Evolutionary conservation across 2,113 vertebrate species (phyloP).

Genomic region (Nipponia nippon): DNA sequence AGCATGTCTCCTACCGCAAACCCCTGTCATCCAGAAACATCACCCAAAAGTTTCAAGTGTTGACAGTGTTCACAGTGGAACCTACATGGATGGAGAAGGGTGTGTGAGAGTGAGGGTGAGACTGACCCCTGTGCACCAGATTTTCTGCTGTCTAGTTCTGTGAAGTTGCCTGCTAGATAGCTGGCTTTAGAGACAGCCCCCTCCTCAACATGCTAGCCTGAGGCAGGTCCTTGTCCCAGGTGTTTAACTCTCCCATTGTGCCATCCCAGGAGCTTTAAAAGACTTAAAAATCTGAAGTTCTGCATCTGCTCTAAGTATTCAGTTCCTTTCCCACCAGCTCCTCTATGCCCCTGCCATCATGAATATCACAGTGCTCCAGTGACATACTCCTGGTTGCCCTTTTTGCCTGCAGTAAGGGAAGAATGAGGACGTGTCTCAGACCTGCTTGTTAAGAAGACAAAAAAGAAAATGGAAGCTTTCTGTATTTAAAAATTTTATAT

Average conservation of each 20-base stretch:
- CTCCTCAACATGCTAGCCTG: background rate
- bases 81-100: fast-evolving
- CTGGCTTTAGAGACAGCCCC: background rate
- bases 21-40: background rate
- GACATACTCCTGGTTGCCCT: background rate
- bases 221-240: background rate
- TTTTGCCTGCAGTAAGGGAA: background rate
- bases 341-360: fast-evolving
- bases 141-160: background rate
- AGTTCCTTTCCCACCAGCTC: background rate
- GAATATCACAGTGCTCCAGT: background rate
- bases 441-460: background rate
- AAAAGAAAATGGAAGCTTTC: background rate
- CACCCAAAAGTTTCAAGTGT: background rate
- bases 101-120: too few relatives aligned
- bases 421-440: background rate
- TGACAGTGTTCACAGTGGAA: background rate
- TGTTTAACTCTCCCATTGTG: background rate
- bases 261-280: background rate
- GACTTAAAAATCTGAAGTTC: background rate
- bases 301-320: background rate
- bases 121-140: too few relatives aligned
- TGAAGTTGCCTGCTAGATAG: background rate
- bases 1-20: background rate
- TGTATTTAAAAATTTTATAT: background rate